Evolutionary conservation across 2,113 vertebrate genomes (phyloP).

Genomic region (Hydrolagus affinis): DNA sequence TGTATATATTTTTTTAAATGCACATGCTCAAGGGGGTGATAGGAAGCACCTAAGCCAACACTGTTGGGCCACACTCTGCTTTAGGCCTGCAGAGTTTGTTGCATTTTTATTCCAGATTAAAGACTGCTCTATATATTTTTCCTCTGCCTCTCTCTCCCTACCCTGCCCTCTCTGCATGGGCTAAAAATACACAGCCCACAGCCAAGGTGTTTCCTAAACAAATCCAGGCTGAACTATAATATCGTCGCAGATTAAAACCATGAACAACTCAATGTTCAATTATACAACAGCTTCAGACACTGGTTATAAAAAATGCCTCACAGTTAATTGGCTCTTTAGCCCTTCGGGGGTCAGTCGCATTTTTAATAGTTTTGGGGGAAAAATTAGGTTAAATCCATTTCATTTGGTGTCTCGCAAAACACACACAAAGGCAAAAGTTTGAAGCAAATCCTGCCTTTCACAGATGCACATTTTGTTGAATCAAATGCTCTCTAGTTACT

Average conservation of each 20-base stretch:
- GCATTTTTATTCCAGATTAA: background rate
- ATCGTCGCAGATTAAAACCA: background rate
- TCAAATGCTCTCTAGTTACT: too few relatives aligned
- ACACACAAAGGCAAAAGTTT: background rate
- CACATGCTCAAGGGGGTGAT: too few relatives aligned
- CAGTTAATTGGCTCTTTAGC: background rate
- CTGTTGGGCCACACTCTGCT: too few relatives aligned
- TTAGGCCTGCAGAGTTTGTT: too few relatives aligned
- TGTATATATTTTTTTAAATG: too few relatives aligned
- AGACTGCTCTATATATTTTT: background rate
- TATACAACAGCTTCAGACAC: background rate
- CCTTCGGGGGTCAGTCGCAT: background rate
- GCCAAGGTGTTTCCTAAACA: background rate
- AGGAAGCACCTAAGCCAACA: too few relatives aligned
- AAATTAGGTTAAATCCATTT: background rate
- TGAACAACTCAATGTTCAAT: background rate
- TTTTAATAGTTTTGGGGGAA: background rate
- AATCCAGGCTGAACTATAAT: background rate
- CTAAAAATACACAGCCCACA: background rate
- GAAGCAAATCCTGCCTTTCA: background rate
- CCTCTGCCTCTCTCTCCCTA: background rate
- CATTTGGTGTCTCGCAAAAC: background rate
- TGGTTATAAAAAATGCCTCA: background rate
- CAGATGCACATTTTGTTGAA: background rate
- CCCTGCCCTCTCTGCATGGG: too few relatives aligned